Evolutionary conservation across 2,797 vertebrate genomes (phyloP), one percentile per base, ranked within the genome.

Genomic region (Sternotherus odoratus): DNA sequence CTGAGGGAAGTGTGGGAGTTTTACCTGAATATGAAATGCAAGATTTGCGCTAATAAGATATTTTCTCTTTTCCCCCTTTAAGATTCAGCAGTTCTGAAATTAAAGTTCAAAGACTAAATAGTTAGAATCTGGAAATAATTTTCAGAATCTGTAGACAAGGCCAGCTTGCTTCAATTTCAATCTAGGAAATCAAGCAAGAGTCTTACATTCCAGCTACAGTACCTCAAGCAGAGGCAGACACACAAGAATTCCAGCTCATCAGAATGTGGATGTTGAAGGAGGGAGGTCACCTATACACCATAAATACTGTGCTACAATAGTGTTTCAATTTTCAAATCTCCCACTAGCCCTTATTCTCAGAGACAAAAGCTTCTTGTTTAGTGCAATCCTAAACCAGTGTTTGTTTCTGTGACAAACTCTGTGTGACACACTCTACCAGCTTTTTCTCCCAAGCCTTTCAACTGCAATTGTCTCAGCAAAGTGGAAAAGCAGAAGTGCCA

Each of bases 111-210:
- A 77, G 23, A 77, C 60, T 12, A 77, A 57, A 81, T 24, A n/a
- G 60, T 28, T 80, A 93, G 85, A 94, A 88, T 8, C 1, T 17
- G 48, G 83, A 95, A 96, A 87, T 51, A 81, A 92, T 84, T 77
- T 54, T 77, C 0, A 87, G 82, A 92, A 60, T 8, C 17, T 4
- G 4, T 16, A 86, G 91, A 63, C 75, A 91, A 83, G 63, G 46
- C 78, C 91, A 95, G 87, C 83, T 86, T 91, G 89, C 90, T 95
- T 95, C 94, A 95, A 79, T 95, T 93, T 95, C 43, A 83, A 54
- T 1, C 19, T 33, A 36, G 80, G 84, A 72, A 6, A 48, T 24
- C 72, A 77, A 3, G 21, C 1, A 23, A 7, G 4, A 89, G 88
- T 63, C 74, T 46, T 77, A 93, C 94, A 91, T 93, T 74, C 82